Evolutionary conservation across 2,113 vertebrate species (phyloP), one percentile per base, ranked within the genome.

Genomic region (Herpailurus yagouaroundi): DNA sequence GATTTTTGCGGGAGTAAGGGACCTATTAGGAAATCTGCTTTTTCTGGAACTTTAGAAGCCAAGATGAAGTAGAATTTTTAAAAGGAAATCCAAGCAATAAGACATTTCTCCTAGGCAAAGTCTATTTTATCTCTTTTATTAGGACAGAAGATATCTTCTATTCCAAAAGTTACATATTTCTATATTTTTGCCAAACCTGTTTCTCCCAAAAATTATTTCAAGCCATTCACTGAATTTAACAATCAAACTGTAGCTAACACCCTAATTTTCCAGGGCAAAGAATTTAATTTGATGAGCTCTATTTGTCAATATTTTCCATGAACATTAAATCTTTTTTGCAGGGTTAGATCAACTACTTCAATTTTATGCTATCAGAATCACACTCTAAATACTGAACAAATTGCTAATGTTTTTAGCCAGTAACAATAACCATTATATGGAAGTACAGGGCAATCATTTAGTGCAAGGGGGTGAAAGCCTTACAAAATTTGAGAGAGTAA

Each of bases 61-160:
- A 93, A 60, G 27, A 87, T 71, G n/a, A 45, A 85, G 52, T 33
- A 86, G 41, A 64, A 86, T 41, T 66, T n/a, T 31, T 48, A 45
- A 66, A 69, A 38, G 57, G 36, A 98, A 94, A 94, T 50, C 33
- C 27, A 93, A 91, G 66, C 12, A 91, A 93, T 77, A 95, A 89
- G 89, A 92, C 6, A 60, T 80, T 94, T 68, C 12, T 91, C 33
- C 12, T 76, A 41, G 18, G 80, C 25, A 91, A 94, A 77, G 48
- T 94, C 33, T 71, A 92, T 50, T 88, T 84, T 93, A 69, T 83
- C 29, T 80, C n/a, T 96, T 96, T 88, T 82, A 12, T 94, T 94
- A 80, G 36, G 31, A 45, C 21, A 91, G 29, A 88, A 77, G 31
- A 50, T 12, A 74, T 31, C 48, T 29, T 80, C 31, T 93, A 79